Conservation (phyloP, 2,888 invertebrate species). For the Nephrotoma flavescens region DNA sequence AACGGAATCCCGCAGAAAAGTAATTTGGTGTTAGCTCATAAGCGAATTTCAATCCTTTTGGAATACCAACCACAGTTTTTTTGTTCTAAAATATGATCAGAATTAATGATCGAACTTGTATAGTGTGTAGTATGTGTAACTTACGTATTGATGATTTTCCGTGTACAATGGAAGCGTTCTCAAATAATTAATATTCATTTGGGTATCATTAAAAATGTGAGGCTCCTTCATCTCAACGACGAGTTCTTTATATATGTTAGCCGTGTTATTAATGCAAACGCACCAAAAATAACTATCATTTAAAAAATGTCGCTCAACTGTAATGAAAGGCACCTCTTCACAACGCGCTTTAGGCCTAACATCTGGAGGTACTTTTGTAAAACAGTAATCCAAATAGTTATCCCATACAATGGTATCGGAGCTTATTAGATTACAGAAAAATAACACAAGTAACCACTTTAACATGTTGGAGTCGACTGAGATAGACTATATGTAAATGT, state of each 20-base stretch:
- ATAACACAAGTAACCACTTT: neutral
- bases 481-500: neutral
- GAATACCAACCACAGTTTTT: neutral
- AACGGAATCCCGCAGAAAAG: neutral
- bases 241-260: neutral
- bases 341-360: neutral
- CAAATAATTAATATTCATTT: neutral
- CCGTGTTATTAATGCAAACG: neutral
- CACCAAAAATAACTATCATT: neutral
- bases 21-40: neutral
- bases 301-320: neutral
- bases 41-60: neutral
- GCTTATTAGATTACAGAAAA: neutral
- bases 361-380: neutral
- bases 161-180: neutral
- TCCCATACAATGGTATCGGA: neutral
- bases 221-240: neutral
- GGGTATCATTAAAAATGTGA: neutral
- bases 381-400: neutral
- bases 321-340: neutral
- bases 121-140: neutral
- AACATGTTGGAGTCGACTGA: neutral
- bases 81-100: neutral
- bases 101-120: neutral
- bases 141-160: neutral